Base-by-base conservation (phyloP, 2,888 invertebrate genomes). In the Seladonia tumulorum region DNA sequence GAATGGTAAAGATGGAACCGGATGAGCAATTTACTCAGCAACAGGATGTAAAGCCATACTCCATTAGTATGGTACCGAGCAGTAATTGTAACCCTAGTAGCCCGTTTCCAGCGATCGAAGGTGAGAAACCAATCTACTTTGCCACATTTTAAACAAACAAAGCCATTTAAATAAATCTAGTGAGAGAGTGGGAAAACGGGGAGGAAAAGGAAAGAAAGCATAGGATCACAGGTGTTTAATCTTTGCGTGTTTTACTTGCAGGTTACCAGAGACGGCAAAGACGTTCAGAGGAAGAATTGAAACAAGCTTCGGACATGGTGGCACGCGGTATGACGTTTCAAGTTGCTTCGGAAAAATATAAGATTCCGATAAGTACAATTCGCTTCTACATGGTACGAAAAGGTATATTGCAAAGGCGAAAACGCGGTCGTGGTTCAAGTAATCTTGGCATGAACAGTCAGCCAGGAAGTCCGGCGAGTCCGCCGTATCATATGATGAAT, bases 341-440 rank as follows among this genome's bases (percentile, higher is more conserved):
- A 95, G 98, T 97, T 1, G 98, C 98, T 49, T 98, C 98, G 83
- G 98, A 98, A 93, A 97, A 97, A 96, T 98, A 97, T 95, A 97
- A 97, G 94, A 98, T 98, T 95, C 98, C 98, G 83, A 98, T 98
- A 89, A 98, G 98, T 49, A 98, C 98, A 63, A 98, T 98, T 94
- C 96, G 98, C 75, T 98, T 98, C 95, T 98, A 98, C 95, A 98
- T 98, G 98, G 98, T 98, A 25, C 96, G 98, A 87, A 98, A 98
- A 94, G 98, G 98, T 3, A 98, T 98, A 79, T 94, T 98, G 87
- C 98, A 98, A 68, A 96, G 97, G 91, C 97, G 98, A 88, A 97
- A 98, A 92, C 96, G 98, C 22, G 98, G 98, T 0, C 96, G 98
- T 53, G 97, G 97, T 80, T 96, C 97, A 85, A 94, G 94, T 87